Base-by-base conservation (phyloP, 2,888 invertebrate genomes). In the Selenia dentaria region DNA sequence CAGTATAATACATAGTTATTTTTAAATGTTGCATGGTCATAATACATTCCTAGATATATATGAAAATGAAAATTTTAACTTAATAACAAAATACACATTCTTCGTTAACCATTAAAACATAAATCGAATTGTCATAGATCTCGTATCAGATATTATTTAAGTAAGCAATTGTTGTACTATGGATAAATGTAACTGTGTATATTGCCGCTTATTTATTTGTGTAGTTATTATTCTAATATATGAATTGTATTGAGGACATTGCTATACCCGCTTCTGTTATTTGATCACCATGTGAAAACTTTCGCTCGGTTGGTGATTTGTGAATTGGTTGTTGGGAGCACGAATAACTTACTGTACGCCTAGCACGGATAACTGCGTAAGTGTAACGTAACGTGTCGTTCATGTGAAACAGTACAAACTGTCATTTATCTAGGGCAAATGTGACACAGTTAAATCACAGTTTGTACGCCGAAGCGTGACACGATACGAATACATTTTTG, bases 151-250 rank as follows among this genome's bases (percentile, higher is more conserved):
- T 28, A 28, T 34, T 50, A 58, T 54, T 51, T 49, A 49, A 47
- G 57, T 64, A 49, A 47, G 57, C 62, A 61, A 59, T 61, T 51
- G 55, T 59, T 44, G 57, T 57, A 54, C 47, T 51, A 60, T 61
- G 51, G 26, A 57, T 59, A 64, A 59, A 59, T 65, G 42, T 66
- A 62, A 60, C 28, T 32, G 54, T 73, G 65, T 70, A 64, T 68
- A 68, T 70, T 57, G 61, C 76, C 55, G 81, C 82, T 80, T 82
- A 46, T 64, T 80, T 72, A n/a, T 67, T 60, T 79, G 74, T 81
- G 79, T 81, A 78, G 76, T 68, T 67, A 55, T 59, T 46, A 54
- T 58, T 67, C 26, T 32, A 40, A 28, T 38, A 38, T 62, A 62
- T 50, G 47, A 60, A 71, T 70, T 73, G 70, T 76, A 69, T 66